Evolutionary conservation across 2,797 vertebrate genomes (phyloP).

Genomic region (Gallinago solitaria): DNA sequence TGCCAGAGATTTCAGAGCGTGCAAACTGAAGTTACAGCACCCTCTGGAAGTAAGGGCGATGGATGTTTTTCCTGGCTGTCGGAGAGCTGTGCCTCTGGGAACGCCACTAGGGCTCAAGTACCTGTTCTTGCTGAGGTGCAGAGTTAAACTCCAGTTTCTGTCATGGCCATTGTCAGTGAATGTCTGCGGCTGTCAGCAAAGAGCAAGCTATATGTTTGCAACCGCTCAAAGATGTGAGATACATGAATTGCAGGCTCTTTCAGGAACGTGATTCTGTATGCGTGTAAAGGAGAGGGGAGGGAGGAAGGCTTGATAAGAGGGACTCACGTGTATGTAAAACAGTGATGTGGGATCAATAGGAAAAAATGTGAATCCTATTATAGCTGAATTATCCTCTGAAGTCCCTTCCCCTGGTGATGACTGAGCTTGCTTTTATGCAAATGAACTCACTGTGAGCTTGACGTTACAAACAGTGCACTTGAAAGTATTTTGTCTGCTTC

Average conservation of each 20-base stretch:
- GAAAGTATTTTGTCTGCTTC: background rate
- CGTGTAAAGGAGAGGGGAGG: background rate
- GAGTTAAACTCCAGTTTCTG: background rate
- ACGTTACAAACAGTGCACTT: background rate
- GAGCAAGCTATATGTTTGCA: background rate
- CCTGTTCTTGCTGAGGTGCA: background rate
- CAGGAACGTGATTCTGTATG: background rate
- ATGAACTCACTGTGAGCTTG: background rate
- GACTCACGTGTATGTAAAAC: background rate
- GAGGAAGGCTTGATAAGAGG: background rate
- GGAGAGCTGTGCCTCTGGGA: background rate
- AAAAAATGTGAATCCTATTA: background rate
- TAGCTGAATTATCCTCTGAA: background rate
- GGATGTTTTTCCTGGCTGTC: background rate
- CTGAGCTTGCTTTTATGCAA: background rate
- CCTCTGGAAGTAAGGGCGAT: background rate
- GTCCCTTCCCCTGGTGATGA: background rate
- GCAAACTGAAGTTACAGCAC: background rate
- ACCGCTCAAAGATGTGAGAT: accelerated
- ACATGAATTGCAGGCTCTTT: background rate
- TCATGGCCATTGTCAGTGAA: background rate
- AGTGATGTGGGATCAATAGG: background rate
- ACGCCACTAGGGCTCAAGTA: background rate
- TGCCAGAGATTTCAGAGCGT: background rate
- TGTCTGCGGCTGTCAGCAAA: background rate